These are phyloP conservation scores for Onychomys leucogaster DNA, from an alignment of 2,797 vertebrate genomes.

Conservation along the genomic window DNA sequence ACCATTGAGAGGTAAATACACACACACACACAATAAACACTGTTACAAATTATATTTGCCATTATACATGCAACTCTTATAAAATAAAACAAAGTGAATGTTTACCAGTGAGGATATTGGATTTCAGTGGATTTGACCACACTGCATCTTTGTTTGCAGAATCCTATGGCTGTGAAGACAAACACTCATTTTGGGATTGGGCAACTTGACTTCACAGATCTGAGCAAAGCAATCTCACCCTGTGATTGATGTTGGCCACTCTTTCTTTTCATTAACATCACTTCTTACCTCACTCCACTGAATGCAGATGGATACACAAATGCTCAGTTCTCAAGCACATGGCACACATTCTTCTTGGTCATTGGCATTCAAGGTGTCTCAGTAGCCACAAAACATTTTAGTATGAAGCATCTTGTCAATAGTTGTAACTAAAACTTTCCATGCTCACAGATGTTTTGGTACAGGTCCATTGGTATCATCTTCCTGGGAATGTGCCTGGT, in stretches of 20 bases:
- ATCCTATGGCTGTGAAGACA: neutral
- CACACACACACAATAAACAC: neutral
- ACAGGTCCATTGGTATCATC: neutral
- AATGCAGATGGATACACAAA: neutral
- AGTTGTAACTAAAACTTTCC: neutral
- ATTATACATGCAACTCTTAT: neutral
- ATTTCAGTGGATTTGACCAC: neutral
- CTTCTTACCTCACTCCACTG: neutral
- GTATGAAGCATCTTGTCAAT: neutral
- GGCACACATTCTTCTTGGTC: neutral
- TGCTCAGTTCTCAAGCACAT: neutral
- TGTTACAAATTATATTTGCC: neutral
- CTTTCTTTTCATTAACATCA: neutral
- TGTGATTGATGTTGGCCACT: neutral
- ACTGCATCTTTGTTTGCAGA: neutral
- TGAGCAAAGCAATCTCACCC: neutral
- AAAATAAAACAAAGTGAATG: neutral
- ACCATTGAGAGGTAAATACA: no score
- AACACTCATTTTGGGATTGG: neutral
- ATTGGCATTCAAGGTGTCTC: neutral
- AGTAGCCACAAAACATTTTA: neutral
- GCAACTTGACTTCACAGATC: neutral
- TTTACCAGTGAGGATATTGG: neutral
- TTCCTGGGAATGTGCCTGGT: neutral
- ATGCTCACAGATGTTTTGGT: neutral